Evolutionary conservation across 2,888 invertebrate species (phyloP).

Genomic region (Sphaerophoria taeniata): DNA sequence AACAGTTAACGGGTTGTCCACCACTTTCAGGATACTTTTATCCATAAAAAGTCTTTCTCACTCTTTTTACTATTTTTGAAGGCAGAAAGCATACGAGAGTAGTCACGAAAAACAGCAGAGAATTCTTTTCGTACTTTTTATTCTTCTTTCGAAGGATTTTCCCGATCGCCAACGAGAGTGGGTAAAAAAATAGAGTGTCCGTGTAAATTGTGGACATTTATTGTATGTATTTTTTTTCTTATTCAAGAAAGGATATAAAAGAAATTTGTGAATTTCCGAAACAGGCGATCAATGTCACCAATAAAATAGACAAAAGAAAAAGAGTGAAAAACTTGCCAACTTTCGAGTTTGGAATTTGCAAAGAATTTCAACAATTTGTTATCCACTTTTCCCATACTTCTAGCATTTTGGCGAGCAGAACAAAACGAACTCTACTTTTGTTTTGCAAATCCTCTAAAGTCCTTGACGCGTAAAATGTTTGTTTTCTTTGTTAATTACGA

Average conservation of each 20-base stretch:
- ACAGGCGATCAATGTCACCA: slow-evolving; percentile 69
- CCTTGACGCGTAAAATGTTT: slow-evolving; percentile 57
- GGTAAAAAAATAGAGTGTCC: slow-evolving; percentile 12
- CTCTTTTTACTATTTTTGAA: not conserved
- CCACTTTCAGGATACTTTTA: not conserved
- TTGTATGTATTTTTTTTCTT: slow-evolving; percentile 9
- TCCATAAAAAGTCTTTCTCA: slow-evolving; percentile 13
- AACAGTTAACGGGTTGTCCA: slow-evolving; percentile 67
- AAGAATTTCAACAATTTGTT: slow-evolving; percentile 66
- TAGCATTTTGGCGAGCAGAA: slow-evolving; percentile 22
- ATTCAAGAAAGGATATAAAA: not conserved
- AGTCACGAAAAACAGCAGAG: slow-evolving; percentile 64
- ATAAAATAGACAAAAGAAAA: slow-evolving; percentile 37
- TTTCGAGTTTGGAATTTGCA: slow-evolving; percentile 58
- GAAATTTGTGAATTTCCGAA: slow-evolving; percentile 70
- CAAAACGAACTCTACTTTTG: slow-evolving; percentile 20
- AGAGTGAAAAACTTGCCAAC: slow-evolving; percentile 29
- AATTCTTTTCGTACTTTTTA: slow-evolving; percentile 50
- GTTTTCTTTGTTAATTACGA: slow-evolving; percentile 67
- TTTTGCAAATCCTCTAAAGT: slow-evolving; percentile 52
- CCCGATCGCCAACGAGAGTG: not conserved
- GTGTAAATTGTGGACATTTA: slow-evolving; percentile 54
- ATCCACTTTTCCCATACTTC: slow-evolving; percentile 27
- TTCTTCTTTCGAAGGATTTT: slow-evolving; percentile 2
- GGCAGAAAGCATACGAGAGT: slow-evolving; percentile 55